phyloP scores from a whole-genome alignment of 2,113 vertebrate species.

The Scolopax mira region DNA sequence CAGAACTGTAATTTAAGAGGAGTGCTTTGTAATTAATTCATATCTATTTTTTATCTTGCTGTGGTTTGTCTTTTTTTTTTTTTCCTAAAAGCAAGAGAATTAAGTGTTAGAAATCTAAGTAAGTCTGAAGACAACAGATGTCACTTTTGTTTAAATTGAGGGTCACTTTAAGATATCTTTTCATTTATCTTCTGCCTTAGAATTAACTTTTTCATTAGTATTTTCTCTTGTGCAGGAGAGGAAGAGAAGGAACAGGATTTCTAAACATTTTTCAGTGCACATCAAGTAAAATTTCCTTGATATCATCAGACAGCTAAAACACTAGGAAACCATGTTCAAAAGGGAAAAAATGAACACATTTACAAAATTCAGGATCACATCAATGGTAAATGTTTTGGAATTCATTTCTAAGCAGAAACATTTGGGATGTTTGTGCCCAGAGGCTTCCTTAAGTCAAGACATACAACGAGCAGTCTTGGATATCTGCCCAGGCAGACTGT shows the following conservation, averaged over 20 bases:
- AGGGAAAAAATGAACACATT: not conserved
- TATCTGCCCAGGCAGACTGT: not conserved
- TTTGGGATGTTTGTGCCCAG: not conserved
- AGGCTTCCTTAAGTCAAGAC: conserved; percentile 34
- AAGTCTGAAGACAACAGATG: not conserved
- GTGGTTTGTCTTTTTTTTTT: not conserved
- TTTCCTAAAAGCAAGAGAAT: not conserved
- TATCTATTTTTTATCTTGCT: conserved; percentile 5
- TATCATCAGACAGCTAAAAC: not conserved
- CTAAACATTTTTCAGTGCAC: not conserved
- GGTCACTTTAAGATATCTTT: not conserved
- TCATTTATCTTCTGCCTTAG: not conserved
- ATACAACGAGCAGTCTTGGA: not conserved
- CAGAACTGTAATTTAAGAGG: conserved; percentile 24
- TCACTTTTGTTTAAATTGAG: not conserved
- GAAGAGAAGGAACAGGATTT: not conserved
- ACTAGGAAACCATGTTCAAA: not conserved
- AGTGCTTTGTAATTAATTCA: conserved; percentile 29
- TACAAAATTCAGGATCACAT: not conserved
- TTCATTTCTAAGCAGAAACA: not conserved
- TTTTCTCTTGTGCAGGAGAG: not conserved
- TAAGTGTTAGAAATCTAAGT: not conserved
- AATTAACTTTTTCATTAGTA: not conserved
- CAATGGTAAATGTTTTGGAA: not conserved
- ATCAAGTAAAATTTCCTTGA: not conserved